Evolutionary conservation across 2,113 vertebrate genomes (phyloP), one percentile per base, ranked within the genome.

Genomic region (Burhinus bistriatus): DNA sequence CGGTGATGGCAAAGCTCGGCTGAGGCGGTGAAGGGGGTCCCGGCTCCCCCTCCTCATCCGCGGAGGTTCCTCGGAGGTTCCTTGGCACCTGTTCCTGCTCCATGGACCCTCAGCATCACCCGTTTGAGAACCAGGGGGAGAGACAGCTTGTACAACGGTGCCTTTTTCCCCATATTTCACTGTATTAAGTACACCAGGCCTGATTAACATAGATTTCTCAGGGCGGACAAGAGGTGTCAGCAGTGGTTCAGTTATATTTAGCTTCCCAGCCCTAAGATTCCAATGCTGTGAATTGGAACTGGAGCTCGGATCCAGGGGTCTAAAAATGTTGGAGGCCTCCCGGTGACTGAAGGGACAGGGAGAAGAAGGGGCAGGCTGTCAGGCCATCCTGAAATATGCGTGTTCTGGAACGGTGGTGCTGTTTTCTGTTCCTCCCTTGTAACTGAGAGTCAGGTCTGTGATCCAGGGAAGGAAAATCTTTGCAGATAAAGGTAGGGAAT

Each of bases 201-300:
- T 5, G 9, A 52, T 45, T 21, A 32, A 49, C 6, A 6, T 9
- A 8, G 32, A 38, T 69, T 92, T 76, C 69, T 58, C 3, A 0
- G 27, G 8, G 12, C 5, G 22, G 70, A 72, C 97, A 54, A 54
- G 17, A 91, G 97, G 77, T 84, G 97, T 94, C 96, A 97, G 94
- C 81, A 94, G 77, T 10, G 75, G 25, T 29, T 62, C 77, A 42
- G 21, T 57, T 38, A 16, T 1, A 3, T 26, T 4, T n/a, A 4
- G 22, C 34, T 79, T 71, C 40, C 11, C 66, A 49, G 13, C 5
- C 4, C 40, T 9, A 2, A 18, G 5, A 17, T 21, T 55, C 4
- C 47, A 16, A 2, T 1, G 22, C 59, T 44, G 18, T 30, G 16
- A 54, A 9, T 5, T 18, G 59, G 27, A 45, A 3, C 23, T 11